Percentiles rank a stretch among this genome's conserved stretches.
Conservation (phyloP, 2,888 invertebrate species). For the Drosophila suboccidentalis region DNA sequence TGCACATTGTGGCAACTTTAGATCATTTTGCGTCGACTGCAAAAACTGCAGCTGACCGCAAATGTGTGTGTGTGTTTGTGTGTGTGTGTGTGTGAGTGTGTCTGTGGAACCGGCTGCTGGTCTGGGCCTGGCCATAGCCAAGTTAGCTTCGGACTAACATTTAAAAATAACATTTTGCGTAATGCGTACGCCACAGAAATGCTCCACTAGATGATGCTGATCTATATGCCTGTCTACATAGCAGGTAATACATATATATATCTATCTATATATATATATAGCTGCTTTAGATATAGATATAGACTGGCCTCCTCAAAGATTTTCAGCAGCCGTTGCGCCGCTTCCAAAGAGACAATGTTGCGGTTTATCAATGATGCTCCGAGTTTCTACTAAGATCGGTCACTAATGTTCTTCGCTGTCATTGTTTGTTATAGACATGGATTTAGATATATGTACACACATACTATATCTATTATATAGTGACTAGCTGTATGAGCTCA, state of each 20-base stretch:
- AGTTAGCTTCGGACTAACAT: slow-evolving; percentile 77
- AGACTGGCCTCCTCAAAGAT: slow-evolving; percentile 74
- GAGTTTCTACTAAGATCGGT: neutral
- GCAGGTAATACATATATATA: slow-evolving; percentile 47
- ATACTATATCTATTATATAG: slow-evolving; percentile 29
- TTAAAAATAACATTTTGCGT: slow-evolving; percentile 85
- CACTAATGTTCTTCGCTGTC: slow-evolving; percentile 32
- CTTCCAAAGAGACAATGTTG: slow-evolving; percentile 39
- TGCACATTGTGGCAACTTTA: slow-evolving; percentile 34
- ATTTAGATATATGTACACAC: slow-evolving; percentile 2
- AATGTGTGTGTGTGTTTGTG: slow-evolving; percentile 15
- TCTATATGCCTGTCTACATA: slow-evolving; percentile 43
- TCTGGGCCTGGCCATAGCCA: slow-evolving; percentile 58
- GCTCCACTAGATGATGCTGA: slow-evolving; percentile 43
- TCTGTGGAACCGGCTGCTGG: slow-evolving; percentile 45
- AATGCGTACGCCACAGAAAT: slow-evolving; percentile 70
- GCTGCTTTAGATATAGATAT: slow-evolving; percentile 13
- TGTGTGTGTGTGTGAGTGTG: slow-evolving; percentile 2
- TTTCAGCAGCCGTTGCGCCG: slow-evolving; percentile 8
- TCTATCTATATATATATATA: slow-evolving; percentile 31
- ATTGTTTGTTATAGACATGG: slow-evolving; percentile 24
- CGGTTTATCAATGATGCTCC: slow-evolving; percentile 60
- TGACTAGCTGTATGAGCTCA: slow-evolving; percentile 71
- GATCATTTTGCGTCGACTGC: slow-evolving; percentile 29
- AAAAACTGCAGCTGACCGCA: slow-evolving; percentile 51